Conservation (phyloP, 2,797 vertebrate species). For the Ctenopoma kingsleyae region DNA sequence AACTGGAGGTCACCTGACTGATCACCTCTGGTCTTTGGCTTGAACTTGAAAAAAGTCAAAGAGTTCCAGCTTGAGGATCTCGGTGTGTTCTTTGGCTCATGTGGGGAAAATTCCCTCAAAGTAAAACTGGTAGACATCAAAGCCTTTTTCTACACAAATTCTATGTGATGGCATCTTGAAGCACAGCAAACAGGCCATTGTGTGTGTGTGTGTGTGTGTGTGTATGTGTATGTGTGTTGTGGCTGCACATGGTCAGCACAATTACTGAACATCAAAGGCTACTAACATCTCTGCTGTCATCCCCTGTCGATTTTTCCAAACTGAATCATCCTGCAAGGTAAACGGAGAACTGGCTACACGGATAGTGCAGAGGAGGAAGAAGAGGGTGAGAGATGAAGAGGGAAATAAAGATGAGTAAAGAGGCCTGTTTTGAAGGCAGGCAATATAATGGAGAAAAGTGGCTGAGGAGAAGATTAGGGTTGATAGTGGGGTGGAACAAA, state of each 20-base stretch:
- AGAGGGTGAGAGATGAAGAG: slow-evolving; percentile 21
- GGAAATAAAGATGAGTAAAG: slow-evolving; percentile 40
- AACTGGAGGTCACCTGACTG: slow-evolving; percentile 21
- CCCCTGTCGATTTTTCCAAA: slow-evolving; percentile 39
- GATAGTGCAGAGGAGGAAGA: slow-evolving; percentile 26
- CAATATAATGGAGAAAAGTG: slow-evolving; percentile 31
- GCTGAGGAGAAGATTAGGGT: slow-evolving; percentile 36
- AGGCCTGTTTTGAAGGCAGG: slow-evolving; percentile 34
- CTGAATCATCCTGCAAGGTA: slow-evolving; percentile 55
- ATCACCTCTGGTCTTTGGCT: slow-evolving; percentile 42
- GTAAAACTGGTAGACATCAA: slow-evolving; percentile 70
- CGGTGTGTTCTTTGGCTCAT: slow-evolving; percentile 33
- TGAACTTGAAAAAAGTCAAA: slow-evolving; percentile 51
- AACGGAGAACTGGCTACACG: slow-evolving; percentile 38
- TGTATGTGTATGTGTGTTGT: slow-evolving; percentile 31
- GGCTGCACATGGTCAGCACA: slow-evolving; percentile 65
- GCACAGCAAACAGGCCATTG: slow-evolving; percentile 45
- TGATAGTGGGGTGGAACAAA: slow-evolving; percentile 46
- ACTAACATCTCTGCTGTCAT: slow-evolving; percentile 58
- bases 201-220: slow-evolving; percentile 17
- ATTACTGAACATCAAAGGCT: slow-evolving; percentile 73
- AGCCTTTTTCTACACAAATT: slow-evolving; percentile 50
- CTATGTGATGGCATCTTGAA: slow-evolving; percentile 65
- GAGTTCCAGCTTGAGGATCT: slow-evolving; percentile 37
- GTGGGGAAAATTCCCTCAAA: slow-evolving; percentile 63